phyloP scores from a whole-genome alignment of 2,797 vertebrate species.

The Brachymystax lenok region DNA sequence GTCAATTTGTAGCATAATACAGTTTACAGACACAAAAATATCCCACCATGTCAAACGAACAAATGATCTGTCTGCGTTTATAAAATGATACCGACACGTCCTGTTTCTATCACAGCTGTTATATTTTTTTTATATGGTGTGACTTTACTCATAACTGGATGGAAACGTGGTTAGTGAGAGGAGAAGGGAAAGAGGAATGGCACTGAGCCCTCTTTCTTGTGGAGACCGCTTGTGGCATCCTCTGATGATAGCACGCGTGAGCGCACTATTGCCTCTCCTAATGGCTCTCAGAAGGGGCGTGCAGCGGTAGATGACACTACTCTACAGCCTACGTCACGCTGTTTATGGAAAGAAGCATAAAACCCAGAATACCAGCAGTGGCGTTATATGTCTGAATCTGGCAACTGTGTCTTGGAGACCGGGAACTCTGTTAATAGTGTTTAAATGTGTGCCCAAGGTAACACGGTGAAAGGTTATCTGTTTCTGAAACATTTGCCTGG shows the following conservation, averaged over 20 bases:
- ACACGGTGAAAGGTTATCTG: neutral
- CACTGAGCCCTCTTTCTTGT: neutral
- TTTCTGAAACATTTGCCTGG: neutral
- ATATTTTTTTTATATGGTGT: too few species aligned
- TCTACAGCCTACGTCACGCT: neutral
- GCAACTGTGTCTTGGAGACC: too few species aligned
- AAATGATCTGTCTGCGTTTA: too few species aligned
- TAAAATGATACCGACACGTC: too few species aligned
- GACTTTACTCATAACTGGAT: neutral
- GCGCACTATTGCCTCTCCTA: neutral
- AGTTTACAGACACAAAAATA: too few species aligned
- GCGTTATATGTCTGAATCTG: neutral
- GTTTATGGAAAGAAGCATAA: neutral
- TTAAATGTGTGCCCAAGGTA: neutral
- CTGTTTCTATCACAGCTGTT: too few species aligned
- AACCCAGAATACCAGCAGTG: neutral
- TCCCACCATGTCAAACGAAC: too few species aligned
- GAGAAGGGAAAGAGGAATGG: neutral
- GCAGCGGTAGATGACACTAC: neutral
- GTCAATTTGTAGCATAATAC: too few species aligned
- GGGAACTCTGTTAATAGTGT: neutral
- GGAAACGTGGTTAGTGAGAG: neutral
- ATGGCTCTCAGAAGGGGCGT: neutral
- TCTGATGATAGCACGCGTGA: slow-evolving; percentile 5
- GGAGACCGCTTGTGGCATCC: neutral